These are phyloP conservation scores for Callorhinus ursinus DNA, from an alignment of 2,113 vertebrate species.

Conservation along the genomic window DNA sequence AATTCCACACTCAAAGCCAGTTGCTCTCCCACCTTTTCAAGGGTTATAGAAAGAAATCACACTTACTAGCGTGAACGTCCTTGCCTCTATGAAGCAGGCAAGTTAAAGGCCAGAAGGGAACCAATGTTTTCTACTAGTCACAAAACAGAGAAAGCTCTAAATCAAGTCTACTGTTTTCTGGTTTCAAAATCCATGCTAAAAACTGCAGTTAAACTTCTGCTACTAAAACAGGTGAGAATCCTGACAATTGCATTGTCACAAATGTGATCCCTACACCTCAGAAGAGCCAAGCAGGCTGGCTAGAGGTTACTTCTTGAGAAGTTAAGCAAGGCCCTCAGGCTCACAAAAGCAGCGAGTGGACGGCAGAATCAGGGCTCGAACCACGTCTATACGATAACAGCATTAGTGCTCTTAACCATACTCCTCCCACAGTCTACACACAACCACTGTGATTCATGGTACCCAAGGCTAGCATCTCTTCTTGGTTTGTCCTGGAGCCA, in stretches of 20 bases:
- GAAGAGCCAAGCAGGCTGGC: background rate
- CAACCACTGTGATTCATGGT: background rate
- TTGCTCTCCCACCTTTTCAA: background rate
- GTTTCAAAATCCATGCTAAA: constrained; percentile 29
- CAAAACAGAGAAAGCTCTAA: background rate
- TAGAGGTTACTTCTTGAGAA: too few relatives aligned
- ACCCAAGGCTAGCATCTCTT: background rate
- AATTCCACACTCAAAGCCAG: constrained; percentile 14
- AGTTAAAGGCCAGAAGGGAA: background rate
- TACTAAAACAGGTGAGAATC: background rate
- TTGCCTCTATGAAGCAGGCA: background rate
- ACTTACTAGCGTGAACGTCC: background rate
- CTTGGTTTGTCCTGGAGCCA: background rate
- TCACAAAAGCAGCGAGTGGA: background rate
- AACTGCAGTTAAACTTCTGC: background rate
- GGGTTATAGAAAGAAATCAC: background rate
- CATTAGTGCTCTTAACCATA: background rate
- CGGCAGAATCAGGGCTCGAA: background rate
- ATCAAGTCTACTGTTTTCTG: background rate
- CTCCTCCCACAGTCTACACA: background rate
- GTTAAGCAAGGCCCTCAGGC: background rate
- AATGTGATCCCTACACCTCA: background rate
- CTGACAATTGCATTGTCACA: too few relatives aligned
- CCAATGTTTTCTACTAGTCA: background rate
- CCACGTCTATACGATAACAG: background rate